Conservation (phyloP, 1,140 invertebrate genomes). For the Drosophila ohnishii region DNA sequence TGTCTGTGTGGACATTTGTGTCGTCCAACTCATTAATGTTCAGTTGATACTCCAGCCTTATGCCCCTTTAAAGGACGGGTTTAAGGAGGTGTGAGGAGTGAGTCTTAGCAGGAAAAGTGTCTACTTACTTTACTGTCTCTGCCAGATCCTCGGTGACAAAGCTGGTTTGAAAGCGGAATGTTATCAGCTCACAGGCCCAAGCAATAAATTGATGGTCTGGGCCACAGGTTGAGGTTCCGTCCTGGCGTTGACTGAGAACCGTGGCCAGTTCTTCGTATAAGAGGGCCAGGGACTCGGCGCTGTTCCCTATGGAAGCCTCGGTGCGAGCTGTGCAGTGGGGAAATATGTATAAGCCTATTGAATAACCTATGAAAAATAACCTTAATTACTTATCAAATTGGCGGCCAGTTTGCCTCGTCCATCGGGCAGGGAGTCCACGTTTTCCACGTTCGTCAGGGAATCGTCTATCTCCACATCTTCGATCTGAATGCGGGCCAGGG, state of each 20-base stretch:
- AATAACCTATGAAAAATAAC: not conserved
- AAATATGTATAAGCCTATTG: not conserved
- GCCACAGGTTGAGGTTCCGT: constrained; percentile 57
- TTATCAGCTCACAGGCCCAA: constrained; percentile 86
- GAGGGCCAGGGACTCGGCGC: constrained; percentile 85
- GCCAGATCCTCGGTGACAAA: constrained; percentile 84
- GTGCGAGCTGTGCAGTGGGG: constrained; percentile 61
- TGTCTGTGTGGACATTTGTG: constrained; percentile 83
- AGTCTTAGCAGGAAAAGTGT: accelerated
- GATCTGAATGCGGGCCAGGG: constrained; percentile 68
- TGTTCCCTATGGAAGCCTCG: constrained; percentile 65
- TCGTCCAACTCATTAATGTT: constrained; percentile 82
- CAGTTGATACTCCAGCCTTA: constrained; percentile 84
- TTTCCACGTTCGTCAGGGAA: constrained; percentile 56
- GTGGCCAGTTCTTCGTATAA: constrained; percentile 89
- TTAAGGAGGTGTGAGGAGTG: not conserved
- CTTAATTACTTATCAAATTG: constrained; percentile 65
- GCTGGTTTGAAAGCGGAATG: constrained; percentile 85
- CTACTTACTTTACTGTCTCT: constrained; percentile 44
- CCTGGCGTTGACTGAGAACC: constrained; percentile 81
- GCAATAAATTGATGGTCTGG: constrained; percentile 86
- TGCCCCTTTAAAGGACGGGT: constrained; percentile 67
- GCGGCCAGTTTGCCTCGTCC: constrained; percentile 82
- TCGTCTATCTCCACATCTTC: constrained; percentile 26
- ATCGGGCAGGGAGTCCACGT: constrained; percentile 67